phyloP scores from a whole-genome alignment of 2,888 invertebrate species.

The Dinocampus coccinellae region DNA sequence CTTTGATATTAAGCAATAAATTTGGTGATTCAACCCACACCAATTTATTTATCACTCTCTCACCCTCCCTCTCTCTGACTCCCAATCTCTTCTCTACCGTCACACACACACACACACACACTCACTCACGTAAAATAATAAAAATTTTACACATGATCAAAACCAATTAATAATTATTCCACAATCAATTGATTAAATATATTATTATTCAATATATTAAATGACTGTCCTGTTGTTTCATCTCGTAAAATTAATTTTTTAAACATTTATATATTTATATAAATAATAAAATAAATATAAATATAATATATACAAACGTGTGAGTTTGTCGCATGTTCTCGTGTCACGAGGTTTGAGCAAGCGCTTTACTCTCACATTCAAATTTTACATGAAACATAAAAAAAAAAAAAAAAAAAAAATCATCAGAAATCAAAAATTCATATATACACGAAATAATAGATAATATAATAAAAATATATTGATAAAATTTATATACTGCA shows the following conservation, averaged over 20 bases:
- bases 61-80: too few relatives aligned
- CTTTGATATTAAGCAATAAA: conserved; percentile 13
- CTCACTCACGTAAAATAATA: neutral
- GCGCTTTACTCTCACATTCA: conserved; percentile 16
- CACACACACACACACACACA: neutral
- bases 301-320: neutral
- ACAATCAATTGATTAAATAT: conserved; percentile 5
- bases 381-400: conserved; percentile 21
- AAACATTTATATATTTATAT: neutral
- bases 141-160: conserved; percentile 8
- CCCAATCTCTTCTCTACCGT: too few relatives aligned
- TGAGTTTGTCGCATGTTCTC: neutral
- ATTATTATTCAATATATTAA: neutral
- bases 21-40: conserved; percentile 5
- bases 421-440: neutral
- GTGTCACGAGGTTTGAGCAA: conserved; percentile 11
- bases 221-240: neutral
- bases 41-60: neutral
- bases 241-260: neutral
- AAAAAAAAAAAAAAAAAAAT: neutral
- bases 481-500: neutral
- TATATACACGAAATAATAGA: too few relatives aligned
- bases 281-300: neutral
- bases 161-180: conserved; percentile 7
- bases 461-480: neutral